Base-by-base conservation (phyloP, 2,888 invertebrate species). In the Piscicola geometra region DNA sequence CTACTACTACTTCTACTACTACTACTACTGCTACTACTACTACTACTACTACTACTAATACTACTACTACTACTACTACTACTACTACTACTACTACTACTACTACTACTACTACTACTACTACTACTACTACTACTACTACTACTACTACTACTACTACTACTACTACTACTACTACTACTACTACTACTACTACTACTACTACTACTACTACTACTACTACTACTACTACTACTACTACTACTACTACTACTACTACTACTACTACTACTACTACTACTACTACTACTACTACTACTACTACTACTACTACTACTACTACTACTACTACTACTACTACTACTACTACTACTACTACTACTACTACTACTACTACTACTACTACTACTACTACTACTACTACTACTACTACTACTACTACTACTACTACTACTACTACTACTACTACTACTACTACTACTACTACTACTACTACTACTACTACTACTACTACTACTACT, bases 121-220 rank as follows among this genome's bases (percentile, higher is more conserved):
- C 70, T 72, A 72, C 25, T 72, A 70, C 70, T 72, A 72, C 70
- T 72, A 70, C 70, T 72, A 70, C 70, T 72, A 70, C 70, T 72
- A 72, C 70, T 72, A 72, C 70, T 72, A 72, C 70, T 72, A 70
- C 70, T 72, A 71, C 70, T 72, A 70, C 70, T 72, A 72, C 70
- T 72, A 72, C 70, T 72, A 72, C 70, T 72, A 72, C 70, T 72
- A 72, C 70, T 72, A 72, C 70, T 72, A 72, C 70, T 72, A 72
- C 70, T 72, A 72, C 70, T 72, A 71, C 70, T 72, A 72, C 70
- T 72, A 72, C 70, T 72, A 72, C 70, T 72, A 71, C 70, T 72
- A 72, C 70, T 72, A 72, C 70, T 72, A 72, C 70, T 72, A 72
- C 70, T 72, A 71, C 70, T 72, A 72, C 70, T 72, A 72, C 70